Percentiles rank a stretch among this genome's conserved stretches.
Evolutionary conservation across 2,888 invertebrate species (phyloP).

Genomic region (Mesoligia furuncula): DNA sequence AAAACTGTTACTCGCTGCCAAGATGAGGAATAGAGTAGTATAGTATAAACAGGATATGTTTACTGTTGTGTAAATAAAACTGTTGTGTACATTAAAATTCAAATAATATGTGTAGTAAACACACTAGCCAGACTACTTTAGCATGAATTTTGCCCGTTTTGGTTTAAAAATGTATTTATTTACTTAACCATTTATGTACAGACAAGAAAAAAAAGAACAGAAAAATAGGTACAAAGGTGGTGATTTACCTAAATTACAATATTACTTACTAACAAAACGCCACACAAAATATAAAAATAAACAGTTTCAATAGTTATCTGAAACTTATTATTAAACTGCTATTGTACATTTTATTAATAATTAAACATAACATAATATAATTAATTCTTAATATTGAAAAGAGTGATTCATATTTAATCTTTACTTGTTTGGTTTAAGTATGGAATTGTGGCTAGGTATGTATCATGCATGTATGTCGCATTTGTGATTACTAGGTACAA

Average conservation of each 20-base stretch:
- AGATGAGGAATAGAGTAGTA: too few species aligned
- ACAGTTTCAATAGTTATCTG: not conserved
- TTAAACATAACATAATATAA: constrained; percentile 6
- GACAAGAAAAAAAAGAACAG: not conserved
- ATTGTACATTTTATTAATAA: not conserved
- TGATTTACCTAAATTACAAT: not conserved
- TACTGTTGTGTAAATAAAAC: not conserved
- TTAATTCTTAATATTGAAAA: constrained; percentile 14
- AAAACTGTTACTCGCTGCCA: too few species aligned
- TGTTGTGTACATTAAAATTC: not conserved
- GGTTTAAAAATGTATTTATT: not conserved
- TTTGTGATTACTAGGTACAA: constrained; percentile 13
- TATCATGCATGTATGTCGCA: constrained; percentile 11
- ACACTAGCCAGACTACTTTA: not conserved
- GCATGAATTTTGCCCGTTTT: not conserved
- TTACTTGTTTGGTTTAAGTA: constrained; percentile 26
- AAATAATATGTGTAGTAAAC: not conserved
- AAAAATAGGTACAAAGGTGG: not conserved
- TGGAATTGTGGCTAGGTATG: constrained; percentile 29
- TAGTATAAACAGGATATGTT: not conserved
- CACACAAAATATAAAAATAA: constrained; percentile 1
- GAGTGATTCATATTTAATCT: constrained; percentile 41
- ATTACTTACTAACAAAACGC: constrained; percentile 7
- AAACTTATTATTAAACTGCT: not conserved
- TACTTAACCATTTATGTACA: not conserved